Percentiles rank a stretch among this genome's conserved stretches.
These are phyloP conservation scores for Lota lota DNA, from an alignment of 2,113 vertebrate species.

Conservation along the genomic window DNA sequence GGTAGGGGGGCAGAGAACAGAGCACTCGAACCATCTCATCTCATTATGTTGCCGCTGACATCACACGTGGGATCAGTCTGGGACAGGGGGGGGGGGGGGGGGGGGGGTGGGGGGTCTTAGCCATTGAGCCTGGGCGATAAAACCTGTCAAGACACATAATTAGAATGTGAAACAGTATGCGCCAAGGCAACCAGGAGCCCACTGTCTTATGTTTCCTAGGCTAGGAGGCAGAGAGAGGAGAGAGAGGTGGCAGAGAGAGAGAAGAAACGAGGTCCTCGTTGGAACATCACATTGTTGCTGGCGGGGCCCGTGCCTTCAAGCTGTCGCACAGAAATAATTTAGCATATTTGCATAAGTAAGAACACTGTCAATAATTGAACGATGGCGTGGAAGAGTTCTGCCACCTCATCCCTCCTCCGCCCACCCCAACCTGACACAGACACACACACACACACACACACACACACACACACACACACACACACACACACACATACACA, in stretches of 20 bases:
- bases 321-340: slow-evolving; percentile 77
- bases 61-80: slow-evolving; percentile 68
- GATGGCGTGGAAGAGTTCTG: slow-evolving; percentile 28
- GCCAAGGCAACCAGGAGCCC: slow-evolving; percentile 55
- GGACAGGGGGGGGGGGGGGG: slow-evolving; percentile 40
- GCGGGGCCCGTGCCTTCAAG: slow-evolving; percentile 67
- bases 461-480: too few species aligned
- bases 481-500: too few species aligned
- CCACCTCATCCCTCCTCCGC: slow-evolving; percentile 30
- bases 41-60: slow-evolving; percentile 70
- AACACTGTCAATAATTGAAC: slow-evolving; percentile 73
- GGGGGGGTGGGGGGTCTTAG: slow-evolving; percentile 20
- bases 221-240: slow-evolving; percentile 16
- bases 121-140: slow-evolving; percentile 68
- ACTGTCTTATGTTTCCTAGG: slow-evolving; percentile 62
- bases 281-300: slow-evolving; percentile 63
- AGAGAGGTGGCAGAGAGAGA: slow-evolving; percentile 37
- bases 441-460: too few species aligned
- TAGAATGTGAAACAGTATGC: slow-evolving; percentile 74
- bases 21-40: slow-evolving; percentile 59
- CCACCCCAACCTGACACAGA: slow-evolving; percentile 1
- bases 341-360: slow-evolving; percentile 78
- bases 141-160: slow-evolving; percentile 71
- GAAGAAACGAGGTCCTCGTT: slow-evolving; percentile 36
- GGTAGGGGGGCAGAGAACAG: slow-evolving; percentile 36